Conservation (phyloP, 2,797 vertebrate genomes). For the Netta rufina region DNA sequence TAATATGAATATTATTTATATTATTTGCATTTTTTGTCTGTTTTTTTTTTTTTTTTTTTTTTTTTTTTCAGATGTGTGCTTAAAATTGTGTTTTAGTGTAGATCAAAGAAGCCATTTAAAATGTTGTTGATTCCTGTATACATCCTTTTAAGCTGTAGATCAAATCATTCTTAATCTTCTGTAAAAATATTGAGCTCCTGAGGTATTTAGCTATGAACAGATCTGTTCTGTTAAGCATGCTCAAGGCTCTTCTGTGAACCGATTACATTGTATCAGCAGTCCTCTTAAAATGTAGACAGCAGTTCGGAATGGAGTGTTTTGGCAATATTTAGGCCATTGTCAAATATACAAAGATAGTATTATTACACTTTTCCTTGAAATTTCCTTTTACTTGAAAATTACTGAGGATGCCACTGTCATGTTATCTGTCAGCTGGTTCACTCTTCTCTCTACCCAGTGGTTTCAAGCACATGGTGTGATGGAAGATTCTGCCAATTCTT, state of each 20-base stretch:
- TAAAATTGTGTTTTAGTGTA: neutral
- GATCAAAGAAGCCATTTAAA: neutral
- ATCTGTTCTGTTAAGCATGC: neutral
- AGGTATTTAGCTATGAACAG: neutral
- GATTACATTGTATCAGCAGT: neutral
- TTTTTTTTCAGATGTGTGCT: neutral
- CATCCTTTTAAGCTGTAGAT: neutral
- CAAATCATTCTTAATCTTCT: neutral
- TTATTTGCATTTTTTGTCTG: neutral
- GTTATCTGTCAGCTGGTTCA: neutral
- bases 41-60: neutral
- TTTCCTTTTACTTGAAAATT: neutral
- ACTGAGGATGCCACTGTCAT: neutral
- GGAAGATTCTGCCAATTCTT: neutral
- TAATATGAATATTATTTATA: neutral
- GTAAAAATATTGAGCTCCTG: neutral
- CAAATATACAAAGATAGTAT: neutral
- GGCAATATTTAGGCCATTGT: fast-evolving
- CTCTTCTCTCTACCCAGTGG: neutral
- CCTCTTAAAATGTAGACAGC: neutral
- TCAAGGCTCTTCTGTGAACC: neutral
- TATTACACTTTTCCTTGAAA: neutral
- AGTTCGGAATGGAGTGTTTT: neutral
- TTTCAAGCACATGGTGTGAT: neutral
- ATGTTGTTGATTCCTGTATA: neutral